A percentile compares a stretch with the other conserved stretches of the same genome.
Evolutionary conservation across 2,888 invertebrate species (phyloP).

Genomic region (Parnassius glacialis): DNA sequence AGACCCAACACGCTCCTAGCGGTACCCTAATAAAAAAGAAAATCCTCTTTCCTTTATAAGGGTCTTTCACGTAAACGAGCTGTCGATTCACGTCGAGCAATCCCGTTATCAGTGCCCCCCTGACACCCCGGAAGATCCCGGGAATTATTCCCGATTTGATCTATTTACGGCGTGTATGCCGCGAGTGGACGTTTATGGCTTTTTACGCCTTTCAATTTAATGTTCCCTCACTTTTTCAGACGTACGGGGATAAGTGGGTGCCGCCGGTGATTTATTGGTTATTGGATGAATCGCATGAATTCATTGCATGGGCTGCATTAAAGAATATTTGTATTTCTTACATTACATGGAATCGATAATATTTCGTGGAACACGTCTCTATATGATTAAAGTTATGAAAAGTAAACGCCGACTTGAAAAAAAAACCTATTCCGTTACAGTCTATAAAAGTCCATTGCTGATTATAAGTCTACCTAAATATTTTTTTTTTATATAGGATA

Average conservation of each 20-base stretch:
- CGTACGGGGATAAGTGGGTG: conserved; percentile 14
- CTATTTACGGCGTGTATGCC: conserved; percentile 33
- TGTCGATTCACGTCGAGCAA: conserved; percentile 18
- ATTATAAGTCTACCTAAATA: no score
- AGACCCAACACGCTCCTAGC: background rate
- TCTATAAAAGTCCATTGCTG: no score
- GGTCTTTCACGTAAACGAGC: conserved; percentile 24
- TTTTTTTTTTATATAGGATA: no score
- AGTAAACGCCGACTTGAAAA: no score
- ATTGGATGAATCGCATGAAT: conserved; percentile 1
- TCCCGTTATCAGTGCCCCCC: conserved; percentile 20
- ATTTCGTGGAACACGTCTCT: no score
- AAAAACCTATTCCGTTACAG: no score
- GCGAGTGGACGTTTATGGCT: conserved; percentile 32
- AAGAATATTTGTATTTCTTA: no score
- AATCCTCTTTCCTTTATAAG: conserved; percentile 23
- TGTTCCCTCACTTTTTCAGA: conserved; percentile 15
- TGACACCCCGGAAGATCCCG: conserved; percentile 30
- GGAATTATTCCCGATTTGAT: conserved; percentile 33
- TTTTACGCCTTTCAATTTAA: conserved; percentile 33
- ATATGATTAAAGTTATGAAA: no score
- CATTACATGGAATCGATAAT: no score
- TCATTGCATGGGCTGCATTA: background rate
- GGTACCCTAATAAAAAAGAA: conserved; percentile 15
- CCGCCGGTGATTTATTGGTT: conserved; percentile 16